Conservation (phyloP, 2,888 invertebrate genomes). For the Drosophila suboccidentalis region DNA sequence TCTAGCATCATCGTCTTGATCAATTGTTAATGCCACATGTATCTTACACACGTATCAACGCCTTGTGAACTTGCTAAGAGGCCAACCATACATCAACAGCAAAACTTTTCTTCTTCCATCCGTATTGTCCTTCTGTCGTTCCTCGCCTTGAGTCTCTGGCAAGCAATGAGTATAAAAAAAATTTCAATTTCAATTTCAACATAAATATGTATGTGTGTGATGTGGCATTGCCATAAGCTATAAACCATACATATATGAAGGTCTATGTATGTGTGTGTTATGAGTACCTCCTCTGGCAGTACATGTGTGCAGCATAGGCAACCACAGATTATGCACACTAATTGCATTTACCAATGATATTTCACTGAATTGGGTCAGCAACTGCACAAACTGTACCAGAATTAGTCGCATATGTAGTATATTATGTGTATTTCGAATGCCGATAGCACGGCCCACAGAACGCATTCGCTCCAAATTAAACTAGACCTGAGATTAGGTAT, state of each 20-base stretch:
- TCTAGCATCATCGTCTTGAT: slow-evolving; percentile 63
- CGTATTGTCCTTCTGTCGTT: slow-evolving; percentile 45
- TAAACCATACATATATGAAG: slow-evolving; percentile 6
- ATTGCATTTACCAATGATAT: slow-evolving; percentile 57
- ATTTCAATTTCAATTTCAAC: slow-evolving; percentile 22
- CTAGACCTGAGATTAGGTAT: background rate
- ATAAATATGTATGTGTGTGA: slow-evolving; percentile 11
- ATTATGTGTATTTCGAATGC: background rate
- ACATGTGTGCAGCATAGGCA: slow-evolving; percentile 21
- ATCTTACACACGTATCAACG: slow-evolving; percentile 67
- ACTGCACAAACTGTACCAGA: slow-evolving; percentile 28
- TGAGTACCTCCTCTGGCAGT: slow-evolving; percentile 9
- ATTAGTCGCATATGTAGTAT: slow-evolving; percentile 1
- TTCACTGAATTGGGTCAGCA: slow-evolving; percentile 60
- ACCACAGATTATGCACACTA: slow-evolving; percentile 50
- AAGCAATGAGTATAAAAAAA: slow-evolving; percentile 9
- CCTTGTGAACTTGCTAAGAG: slow-evolving; percentile 70
- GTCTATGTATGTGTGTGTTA: background rate
- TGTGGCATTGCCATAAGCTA: slow-evolving; percentile 22
- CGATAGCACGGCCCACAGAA: slow-evolving; percentile 2
- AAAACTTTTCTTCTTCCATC: slow-evolving; percentile 60
- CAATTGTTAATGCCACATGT: slow-evolving; percentile 78
- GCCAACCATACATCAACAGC: slow-evolving; percentile 70
- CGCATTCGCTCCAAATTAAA: background rate
- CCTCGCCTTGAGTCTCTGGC: slow-evolving; percentile 1